Evolutionary conservation across 2,113 vertebrate species (phyloP).

Genomic region (Halichoerus grypus): DNA sequence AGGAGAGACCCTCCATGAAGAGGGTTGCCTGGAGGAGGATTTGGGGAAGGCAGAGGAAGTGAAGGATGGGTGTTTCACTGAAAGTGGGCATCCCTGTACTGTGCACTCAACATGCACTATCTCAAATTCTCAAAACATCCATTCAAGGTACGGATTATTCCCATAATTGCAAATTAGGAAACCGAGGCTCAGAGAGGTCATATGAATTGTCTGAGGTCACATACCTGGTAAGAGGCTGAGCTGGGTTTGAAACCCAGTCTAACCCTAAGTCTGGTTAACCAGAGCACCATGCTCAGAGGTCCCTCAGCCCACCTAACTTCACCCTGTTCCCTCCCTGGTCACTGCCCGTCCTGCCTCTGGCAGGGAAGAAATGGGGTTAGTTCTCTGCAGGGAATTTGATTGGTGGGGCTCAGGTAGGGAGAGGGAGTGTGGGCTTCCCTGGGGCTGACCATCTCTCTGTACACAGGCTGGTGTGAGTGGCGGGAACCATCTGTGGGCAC

Average conservation of each 20-base stretch:
- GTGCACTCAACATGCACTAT: not conserved
- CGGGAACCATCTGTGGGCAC: constrained; percentile 72
- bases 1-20: not conserved
- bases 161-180: constrained; percentile 11
- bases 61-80: not conserved
- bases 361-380: not conserved
- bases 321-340: not conserved
- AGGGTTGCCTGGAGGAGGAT: not conserved
- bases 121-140: not conserved
- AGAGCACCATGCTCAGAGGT: not conserved
- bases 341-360: not conserved
- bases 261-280: not conserved
- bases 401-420: not conserved
- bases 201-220: not conserved
- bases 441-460: constrained; percentile 28
- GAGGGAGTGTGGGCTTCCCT: not conserved
- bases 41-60: not conserved
- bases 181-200: constrained; percentile 7
- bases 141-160: not conserved
- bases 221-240: not conserved
- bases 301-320: not conserved
- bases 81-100: not conserved
- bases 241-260: not conserved
- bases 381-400: not conserved
- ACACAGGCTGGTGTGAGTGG: constrained; percentile 62